Percentiles rank a stretch among this genome's conserved stretches.
phyloP scores from a whole-genome alignment of 1,140 invertebrate species.

The Heliconius himera region DNA sequence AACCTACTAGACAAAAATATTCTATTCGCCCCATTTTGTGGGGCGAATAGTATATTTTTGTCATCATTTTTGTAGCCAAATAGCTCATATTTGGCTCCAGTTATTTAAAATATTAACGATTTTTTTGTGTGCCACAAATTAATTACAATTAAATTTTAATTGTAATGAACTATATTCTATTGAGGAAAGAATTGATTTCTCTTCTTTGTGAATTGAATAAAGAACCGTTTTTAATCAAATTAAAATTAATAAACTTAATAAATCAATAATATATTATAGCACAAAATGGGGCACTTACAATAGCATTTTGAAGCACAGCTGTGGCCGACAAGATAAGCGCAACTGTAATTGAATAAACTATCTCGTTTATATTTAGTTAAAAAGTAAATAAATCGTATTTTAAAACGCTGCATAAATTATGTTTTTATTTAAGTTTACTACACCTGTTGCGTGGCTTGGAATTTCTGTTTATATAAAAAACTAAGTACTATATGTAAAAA shows the following conservation, averaged over 20 bases:
- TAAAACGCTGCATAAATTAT: background rate
- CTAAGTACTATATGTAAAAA: too few species aligned
- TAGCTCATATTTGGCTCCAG: too few species aligned
- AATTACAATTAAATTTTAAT: too few species aligned
- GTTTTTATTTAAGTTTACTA: background rate
- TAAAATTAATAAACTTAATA: background rate
- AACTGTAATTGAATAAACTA: background rate
- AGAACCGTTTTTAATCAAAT: background rate
- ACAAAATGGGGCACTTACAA: background rate
- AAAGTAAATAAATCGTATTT: background rate
- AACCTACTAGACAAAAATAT: too few species aligned
- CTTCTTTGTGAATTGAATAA: background rate
- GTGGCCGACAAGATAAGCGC: background rate
- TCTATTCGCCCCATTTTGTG: too few species aligned
- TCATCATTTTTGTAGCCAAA: too few species aligned
- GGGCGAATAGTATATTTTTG: too few species aligned
- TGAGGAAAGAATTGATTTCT: background rate
- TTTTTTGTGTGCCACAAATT: too few species aligned
- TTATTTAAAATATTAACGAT: too few species aligned
- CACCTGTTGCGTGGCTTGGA: too few species aligned
- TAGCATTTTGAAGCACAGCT: background rate
- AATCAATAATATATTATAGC: too few species aligned
- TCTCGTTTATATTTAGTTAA: background rate
- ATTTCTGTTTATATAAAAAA: too few species aligned
- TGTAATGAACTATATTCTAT: background rate